Percentiles rank a stretch among this genome's conserved stretches.
Evolutionary conservation across 2,888 invertebrate genomes (phyloP).

Genomic region (Philereme transversata): DNA sequence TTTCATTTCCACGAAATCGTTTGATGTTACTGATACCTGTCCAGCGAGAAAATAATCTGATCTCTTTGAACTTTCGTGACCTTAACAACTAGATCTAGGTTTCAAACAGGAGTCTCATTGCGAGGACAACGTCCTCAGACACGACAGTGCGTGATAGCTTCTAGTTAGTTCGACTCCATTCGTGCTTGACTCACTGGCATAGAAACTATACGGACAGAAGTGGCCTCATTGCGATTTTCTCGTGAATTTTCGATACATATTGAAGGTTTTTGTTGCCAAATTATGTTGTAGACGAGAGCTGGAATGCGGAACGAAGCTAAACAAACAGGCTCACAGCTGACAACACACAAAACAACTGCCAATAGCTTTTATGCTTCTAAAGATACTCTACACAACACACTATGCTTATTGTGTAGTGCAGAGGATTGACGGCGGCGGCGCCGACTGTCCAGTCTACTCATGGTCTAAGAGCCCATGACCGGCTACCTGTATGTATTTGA

Average conservation of each 20-base stretch:
- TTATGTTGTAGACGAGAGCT: too few relatives aligned
- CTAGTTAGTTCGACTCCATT: slow-evolving; percentile 5
- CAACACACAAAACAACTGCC: neutral
- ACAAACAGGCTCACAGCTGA: too few relatives aligned
- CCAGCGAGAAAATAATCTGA: too few relatives aligned
- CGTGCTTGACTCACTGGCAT: slow-evolving; percentile 17
- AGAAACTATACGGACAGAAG: slow-evolving; percentile 8
- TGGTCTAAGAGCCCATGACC: too few relatives aligned
- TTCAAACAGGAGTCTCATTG: neutral
- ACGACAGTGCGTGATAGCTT: slow-evolving; percentile 9
- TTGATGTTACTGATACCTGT: too few relatives aligned
- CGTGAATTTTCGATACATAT: neutral
- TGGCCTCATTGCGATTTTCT: neutral
- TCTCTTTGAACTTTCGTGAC: neutral
- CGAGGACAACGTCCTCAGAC: slow-evolving; percentile 20
- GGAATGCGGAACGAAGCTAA: slow-evolving; percentile 3
- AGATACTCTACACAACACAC: too few relatives aligned
- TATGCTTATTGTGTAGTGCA: too few relatives aligned
- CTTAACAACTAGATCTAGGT: slow-evolving; percentile 13
- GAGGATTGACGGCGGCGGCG: neutral
- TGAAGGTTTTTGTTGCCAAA: too few relatives aligned
- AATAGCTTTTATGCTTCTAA: too few relatives aligned
- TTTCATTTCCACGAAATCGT: too few relatives aligned
- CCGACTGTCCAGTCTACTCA: slow-evolving; percentile 12
- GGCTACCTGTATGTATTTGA: too few relatives aligned